Evolutionary conservation across 92 coral and sea anemone species (phyloP).

Genomic region (Epizoanthus rinbou): DNA sequence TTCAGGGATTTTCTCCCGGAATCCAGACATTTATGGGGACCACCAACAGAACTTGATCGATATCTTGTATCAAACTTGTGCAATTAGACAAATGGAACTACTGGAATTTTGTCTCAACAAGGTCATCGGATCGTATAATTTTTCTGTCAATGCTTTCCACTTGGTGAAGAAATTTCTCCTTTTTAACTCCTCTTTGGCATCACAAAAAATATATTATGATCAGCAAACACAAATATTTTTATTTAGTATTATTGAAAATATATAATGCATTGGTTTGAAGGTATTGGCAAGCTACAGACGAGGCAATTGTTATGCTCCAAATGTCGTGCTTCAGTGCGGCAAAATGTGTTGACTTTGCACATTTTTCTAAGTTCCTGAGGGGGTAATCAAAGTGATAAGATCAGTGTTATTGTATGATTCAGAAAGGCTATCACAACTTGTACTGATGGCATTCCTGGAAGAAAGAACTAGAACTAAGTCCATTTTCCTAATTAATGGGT

Average conservation of each 20-base stretch:
- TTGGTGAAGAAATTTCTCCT: no score
- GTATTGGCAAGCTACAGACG: no score
- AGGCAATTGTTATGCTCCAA: no score
- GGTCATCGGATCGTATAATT: background rate
- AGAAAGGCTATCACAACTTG: background rate
- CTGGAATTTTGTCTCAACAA: conserved; percentile 26
- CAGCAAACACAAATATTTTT: no score
- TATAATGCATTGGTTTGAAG: no score
- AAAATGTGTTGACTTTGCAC: no score
- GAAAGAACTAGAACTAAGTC: background rate
- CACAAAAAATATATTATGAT: no score
- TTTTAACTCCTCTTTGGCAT: no score
- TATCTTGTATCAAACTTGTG: conserved; percentile 8
- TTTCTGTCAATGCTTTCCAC: conserved; percentile 2
- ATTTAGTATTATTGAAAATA: no score
- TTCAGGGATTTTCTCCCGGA: background rate
- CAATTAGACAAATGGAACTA: conserved; percentile 2
- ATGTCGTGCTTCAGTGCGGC: no score
- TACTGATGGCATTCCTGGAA: background rate
- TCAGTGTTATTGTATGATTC: background rate
- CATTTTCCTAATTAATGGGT: no score
- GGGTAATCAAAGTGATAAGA: conserved; percentile 24
- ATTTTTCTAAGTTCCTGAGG: background rate
- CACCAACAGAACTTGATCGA: conserved; percentile 18
- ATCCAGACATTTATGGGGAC: background rate